Conservation (phyloP, 2,797 vertebrate species). For the Selene dorsalis region DNA sequence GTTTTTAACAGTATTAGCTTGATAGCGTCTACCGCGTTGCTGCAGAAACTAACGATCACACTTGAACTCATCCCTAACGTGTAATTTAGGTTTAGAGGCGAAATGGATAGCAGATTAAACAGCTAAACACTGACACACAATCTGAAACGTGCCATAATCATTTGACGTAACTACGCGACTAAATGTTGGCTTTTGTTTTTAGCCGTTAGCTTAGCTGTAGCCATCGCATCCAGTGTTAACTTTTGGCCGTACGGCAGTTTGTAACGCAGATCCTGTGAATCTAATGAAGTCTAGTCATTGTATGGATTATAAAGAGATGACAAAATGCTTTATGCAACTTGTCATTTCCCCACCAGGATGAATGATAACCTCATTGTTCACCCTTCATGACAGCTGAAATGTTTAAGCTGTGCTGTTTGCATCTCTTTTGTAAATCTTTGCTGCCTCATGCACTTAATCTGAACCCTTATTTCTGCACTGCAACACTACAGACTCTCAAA, state of each 20-base stretch:
- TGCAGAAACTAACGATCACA: neutral
- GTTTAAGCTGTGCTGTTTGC: neutral
- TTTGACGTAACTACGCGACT: neutral
- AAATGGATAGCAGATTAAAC: neutral
- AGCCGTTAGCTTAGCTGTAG: neutral
- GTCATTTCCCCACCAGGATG: neutral
- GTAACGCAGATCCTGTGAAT: neutral
- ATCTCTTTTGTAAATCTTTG: neutral
- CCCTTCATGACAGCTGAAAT: neutral
- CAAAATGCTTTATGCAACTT: neutral
- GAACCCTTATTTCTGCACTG: neutral
- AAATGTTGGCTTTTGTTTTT: neutral
- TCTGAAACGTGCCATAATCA: neutral
- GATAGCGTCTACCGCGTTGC: neutral
- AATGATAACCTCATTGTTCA: neutral
- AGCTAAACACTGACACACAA: neutral
- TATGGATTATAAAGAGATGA: neutral
- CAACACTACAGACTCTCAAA: constrained; percentile 5
- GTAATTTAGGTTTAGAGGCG: neutral
- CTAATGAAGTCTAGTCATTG: neutral
- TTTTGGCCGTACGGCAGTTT: neutral
- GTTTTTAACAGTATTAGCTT: neutral
- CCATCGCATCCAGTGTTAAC: too few species aligned
- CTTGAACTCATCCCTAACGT: neutral
- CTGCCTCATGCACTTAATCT: neutral